Evolutionary conservation across 1,140 invertebrate species (phyloP), one percentile per base, ranked within the genome.

Genomic region (Atopsyche davidsoni): DNA sequence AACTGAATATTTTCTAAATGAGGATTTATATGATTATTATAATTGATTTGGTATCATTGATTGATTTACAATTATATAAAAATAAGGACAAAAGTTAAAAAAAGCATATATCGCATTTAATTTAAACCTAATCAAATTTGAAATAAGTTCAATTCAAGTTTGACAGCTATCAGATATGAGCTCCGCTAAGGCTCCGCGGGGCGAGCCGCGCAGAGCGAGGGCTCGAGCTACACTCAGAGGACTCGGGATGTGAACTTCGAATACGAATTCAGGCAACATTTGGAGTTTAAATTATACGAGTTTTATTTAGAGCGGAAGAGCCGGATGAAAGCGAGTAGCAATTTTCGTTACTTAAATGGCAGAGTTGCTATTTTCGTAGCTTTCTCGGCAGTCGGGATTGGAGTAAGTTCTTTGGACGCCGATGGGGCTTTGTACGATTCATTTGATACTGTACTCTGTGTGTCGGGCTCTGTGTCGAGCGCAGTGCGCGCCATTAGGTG

Each of bases 171-270:
- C 16, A 28, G 41, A 28, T 18, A 19, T 17, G 9, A 18, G 17
- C 25, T 16, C 24, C 25, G 25, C 24, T 6, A 28, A 9, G 25
- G 25, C 41, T n/a, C n/a, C n/a, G n/a, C n/a, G n/a, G n/a, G n/a
- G 25, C 25, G 6, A 6, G 6, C 25, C 14, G 24, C 6, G 7
- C n/a, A 18, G 13, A 17, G n/a, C 25, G 42, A 18, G 11, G 25
- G 9, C n/a, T n/a, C n/a, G 25, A 43, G 46, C 48, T 53, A 48
- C 45, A 43, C 45, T 53, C 42, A 39, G 28, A 25, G 45, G 51
- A 53, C 48, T 53, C 48, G 31, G 45, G 40, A 53, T 46, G 44
- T 41, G 36, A 48, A 53, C 51, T 53, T 40, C 45, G 48, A 53
- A 53, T 53, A 53, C 38, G 43, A 53, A 47, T 43, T 47, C 41